Percentiles rank a stretch among this genome's conserved stretches.
These are phyloP conservation scores for Nannobrachium achirus DNA, from an alignment of 2,113 vertebrate species.

Conservation along the genomic window DNA sequence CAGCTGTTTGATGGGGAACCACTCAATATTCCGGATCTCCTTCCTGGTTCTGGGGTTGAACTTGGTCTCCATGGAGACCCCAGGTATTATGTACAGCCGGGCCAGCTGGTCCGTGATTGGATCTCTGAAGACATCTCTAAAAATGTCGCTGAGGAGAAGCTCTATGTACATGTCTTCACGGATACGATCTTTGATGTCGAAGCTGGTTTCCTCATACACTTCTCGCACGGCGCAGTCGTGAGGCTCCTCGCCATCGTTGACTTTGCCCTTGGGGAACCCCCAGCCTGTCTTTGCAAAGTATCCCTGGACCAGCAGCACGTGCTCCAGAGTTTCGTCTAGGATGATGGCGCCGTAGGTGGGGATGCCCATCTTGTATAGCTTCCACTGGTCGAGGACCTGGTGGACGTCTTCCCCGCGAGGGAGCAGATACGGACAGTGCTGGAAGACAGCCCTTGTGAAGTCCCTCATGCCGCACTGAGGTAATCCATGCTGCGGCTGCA, in stretches of 20 bases:
- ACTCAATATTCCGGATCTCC: slow-evolving; percentile 80
- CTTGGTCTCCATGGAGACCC: slow-evolving; percentile 89
- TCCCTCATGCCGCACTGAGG: slow-evolving; percentile 96
- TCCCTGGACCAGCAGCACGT: slow-evolving; percentile 91
- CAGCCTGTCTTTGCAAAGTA: slow-evolving; percentile 92
- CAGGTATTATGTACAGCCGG: slow-evolving; percentile 91
- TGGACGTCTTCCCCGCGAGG: slow-evolving; percentile 92
- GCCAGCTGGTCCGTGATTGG: slow-evolving; percentile 88
- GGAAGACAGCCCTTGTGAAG: slow-evolving; percentile 93
- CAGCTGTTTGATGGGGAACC: no score
- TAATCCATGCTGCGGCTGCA: slow-evolving; percentile 91
- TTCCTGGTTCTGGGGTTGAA: slow-evolving; percentile 92
- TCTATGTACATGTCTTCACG: slow-evolving; percentile 90
- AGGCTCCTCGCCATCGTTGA: slow-evolving; percentile 91
- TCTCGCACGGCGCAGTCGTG: slow-evolving; percentile 91
- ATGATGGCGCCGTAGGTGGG: slow-evolving; percentile 94
- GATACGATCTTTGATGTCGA: slow-evolving; percentile 91
- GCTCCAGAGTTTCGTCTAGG: slow-evolving; percentile 90
- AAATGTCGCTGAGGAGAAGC: neutral
- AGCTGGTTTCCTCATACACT: slow-evolving; percentile 88
- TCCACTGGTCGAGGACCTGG: slow-evolving; percentile 91
- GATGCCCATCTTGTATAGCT: slow-evolving; percentile 94
- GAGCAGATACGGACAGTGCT: slow-evolving; percentile 91
- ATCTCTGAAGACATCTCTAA: slow-evolving; percentile 42
- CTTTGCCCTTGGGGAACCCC: slow-evolving; percentile 94